These are phyloP conservation scores for Philypnodon macrostomus DNA, from an alignment of 2,797 vertebrate genomes.

Conservation along the genomic window DNA sequence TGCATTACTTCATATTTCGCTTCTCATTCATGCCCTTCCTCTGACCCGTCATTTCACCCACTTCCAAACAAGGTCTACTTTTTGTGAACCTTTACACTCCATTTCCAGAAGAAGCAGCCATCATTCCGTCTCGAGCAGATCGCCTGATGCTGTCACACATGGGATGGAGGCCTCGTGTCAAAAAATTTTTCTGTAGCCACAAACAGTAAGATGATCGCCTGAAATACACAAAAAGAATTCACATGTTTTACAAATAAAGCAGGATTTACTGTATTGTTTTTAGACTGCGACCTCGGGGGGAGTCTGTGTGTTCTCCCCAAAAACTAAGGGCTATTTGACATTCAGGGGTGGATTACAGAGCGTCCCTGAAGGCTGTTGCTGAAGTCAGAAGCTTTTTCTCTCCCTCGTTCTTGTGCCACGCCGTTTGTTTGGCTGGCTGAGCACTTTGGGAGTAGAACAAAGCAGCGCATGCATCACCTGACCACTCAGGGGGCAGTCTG, in stretches of 20 bases:
- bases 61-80: too few relatives aligned
- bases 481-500: constrained; percentile 23
- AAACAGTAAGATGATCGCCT: constrained; percentile 84
- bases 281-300: too few relatives aligned
- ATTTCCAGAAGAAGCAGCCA: constrained; percentile 18
- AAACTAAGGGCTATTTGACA: too few relatives aligned
- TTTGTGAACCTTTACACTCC: constrained; percentile 48
- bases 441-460: constrained; percentile 34
- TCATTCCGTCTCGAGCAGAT: constrained; percentile 83
- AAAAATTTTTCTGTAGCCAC: constrained; percentile 80
- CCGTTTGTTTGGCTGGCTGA: constrained; percentile 15
- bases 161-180: constrained; percentile 84
- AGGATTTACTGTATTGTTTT: too few relatives aligned
- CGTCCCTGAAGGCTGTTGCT: too few relatives aligned
- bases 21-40: too few relatives aligned
- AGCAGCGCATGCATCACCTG: constrained; percentile 26
- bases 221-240: constrained; percentile 1
- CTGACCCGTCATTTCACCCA: too few relatives aligned
- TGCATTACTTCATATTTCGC: too few relatives aligned
- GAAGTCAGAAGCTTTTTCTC: constrained; percentile 5
- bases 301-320: too few relatives aligned
- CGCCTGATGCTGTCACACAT: constrained; percentile 88
- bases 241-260: too few relatives aligned
- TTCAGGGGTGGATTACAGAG: too few relatives aligned
- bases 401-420: constrained; percentile 3